Percentiles rank a stretch among this genome's conserved stretches.
phyloP scores from a whole-genome alignment of 1,140 invertebrate genomes.

The Coptotermes formosanus region DNA sequence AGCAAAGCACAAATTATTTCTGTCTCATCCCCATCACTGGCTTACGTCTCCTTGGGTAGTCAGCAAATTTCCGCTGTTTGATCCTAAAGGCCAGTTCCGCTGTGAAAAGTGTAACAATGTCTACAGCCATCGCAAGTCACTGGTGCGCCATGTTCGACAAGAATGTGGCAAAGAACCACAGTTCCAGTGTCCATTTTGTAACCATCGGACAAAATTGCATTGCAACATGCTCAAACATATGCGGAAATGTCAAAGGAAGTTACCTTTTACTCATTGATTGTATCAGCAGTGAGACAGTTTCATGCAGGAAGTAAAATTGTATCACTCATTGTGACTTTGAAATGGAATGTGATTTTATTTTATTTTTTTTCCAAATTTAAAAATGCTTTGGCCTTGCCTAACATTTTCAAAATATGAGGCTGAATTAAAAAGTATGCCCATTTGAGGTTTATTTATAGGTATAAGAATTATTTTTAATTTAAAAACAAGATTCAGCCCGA shows the following conservation, averaged over 20 bases:
- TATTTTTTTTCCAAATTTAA: too few relatives aligned
- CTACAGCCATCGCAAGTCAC: conserved; percentile 49
- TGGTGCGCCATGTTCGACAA: conserved; percentile 47
- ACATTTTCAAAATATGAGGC: too few relatives aligned
- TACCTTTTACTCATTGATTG: background rate
- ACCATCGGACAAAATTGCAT: conserved; percentile 47
- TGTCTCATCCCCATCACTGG: background rate
- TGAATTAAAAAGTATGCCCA: too few relatives aligned
- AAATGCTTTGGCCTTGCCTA: too few relatives aligned
- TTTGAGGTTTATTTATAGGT: too few relatives aligned
- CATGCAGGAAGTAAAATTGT: too few relatives aligned
- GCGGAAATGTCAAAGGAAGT: conserved; percentile 8
- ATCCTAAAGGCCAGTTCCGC: conserved; percentile 33
- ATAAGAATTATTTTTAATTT: too few relatives aligned
- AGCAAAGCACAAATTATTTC: background rate
- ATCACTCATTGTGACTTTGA: too few relatives aligned
- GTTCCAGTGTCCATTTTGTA: conserved; percentile 51
- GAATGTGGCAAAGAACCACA: conserved; percentile 43
- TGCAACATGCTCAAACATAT: conserved; percentile 25
- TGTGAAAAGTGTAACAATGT: conserved; percentile 41
- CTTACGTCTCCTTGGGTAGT: background rate
- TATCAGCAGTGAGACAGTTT: background rate
- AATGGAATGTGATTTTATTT: too few relatives aligned
- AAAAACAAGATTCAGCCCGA: too few relatives aligned
- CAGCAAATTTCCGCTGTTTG: background rate